Percentiles rank a stretch among this genome's conserved stretches.
Conservation (phyloP, 2,888 invertebrate genomes). For the Biston stratarius region DNA sequence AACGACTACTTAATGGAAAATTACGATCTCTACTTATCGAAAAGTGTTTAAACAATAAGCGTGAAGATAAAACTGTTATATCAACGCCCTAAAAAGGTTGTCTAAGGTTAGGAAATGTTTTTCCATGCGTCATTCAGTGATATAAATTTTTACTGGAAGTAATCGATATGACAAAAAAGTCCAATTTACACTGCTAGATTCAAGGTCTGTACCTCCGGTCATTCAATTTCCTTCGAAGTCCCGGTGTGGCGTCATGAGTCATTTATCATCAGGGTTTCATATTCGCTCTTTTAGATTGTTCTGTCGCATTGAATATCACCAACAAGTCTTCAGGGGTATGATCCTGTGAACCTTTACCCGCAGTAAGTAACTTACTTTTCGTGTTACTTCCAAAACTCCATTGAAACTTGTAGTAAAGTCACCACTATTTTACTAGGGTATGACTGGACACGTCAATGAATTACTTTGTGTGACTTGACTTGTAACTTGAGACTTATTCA, state of each 20-base stretch:
- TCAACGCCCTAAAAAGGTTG: neutral
- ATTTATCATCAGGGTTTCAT: conserved; percentile 17
- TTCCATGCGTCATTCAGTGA: neutral
- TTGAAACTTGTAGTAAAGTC: no score
- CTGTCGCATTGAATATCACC: neutral
- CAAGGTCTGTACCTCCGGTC: conserved; percentile 7
- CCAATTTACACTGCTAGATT: neutral
- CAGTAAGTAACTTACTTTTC: no score
- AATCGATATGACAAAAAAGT: conserved; percentile 6
- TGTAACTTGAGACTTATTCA: no score
- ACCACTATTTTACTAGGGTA: no score
- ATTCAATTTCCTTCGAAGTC: conserved; percentile 21
- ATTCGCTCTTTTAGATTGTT: conserved; percentile 19
- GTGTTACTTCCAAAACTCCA: no score
- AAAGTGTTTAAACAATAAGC: neutral
- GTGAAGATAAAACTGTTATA: neutral
- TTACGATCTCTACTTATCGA: neutral
- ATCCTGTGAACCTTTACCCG: neutral
- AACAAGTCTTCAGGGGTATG: neutral
- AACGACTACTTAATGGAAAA: neutral
- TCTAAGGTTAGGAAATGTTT: neutral
- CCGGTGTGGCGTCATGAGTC: conserved; percentile 21
- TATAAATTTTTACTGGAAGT: neutral
- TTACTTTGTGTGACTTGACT: no score
- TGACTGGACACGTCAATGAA: no score